Conservation (phyloP, 1,140 invertebrate genomes). For the Aphaenogaster floridana region DNA sequence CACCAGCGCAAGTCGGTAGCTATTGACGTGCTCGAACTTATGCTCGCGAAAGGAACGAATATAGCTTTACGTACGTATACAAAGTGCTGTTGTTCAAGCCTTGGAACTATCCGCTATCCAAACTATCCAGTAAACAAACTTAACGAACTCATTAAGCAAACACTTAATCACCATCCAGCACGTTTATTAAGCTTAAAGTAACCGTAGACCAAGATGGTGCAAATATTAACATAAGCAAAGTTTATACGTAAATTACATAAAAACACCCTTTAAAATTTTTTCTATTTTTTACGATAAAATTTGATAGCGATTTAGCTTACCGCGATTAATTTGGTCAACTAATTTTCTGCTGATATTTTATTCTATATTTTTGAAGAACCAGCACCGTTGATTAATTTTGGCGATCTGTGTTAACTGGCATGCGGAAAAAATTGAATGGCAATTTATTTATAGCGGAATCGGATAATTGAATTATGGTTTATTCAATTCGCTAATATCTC, state of each 20-base stretch:
- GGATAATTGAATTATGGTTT: constrained; percentile 1
- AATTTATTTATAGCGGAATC: constrained; percentile 13
- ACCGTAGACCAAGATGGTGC: constrained; percentile 26
- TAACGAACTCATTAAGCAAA: constrained; percentile 52
- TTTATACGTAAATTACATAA: constrained; percentile 9
- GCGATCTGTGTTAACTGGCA: not conserved
- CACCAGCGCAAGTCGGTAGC: not conserved
- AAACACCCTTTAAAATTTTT: not conserved
- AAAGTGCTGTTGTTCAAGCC: constrained; percentile 49
- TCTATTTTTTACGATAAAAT: not conserved
- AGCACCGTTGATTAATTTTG: not conserved
- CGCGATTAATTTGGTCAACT: not conserved
- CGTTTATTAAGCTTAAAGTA: constrained; percentile 54
- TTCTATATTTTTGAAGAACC: not conserved
- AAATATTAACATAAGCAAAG: constrained; percentile 41
- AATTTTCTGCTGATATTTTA: not conserved
- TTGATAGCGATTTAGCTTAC: not conserved
- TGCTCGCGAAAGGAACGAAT: constrained; percentile 37
- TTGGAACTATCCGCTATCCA: constrained; percentile 42
- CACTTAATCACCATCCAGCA: constrained; percentile 55
- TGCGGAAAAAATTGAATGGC: not conserved
- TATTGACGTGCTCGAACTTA: constrained; percentile 36
- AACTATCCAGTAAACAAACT: constrained; percentile 60
- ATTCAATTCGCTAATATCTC: constrained; percentile 19
- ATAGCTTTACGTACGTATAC: constrained; percentile 38